These are phyloP conservation scores for Chlamydotis undulata DNA, from an alignment of 2,113 vertebrate species.

Conservation along the genomic window DNA sequence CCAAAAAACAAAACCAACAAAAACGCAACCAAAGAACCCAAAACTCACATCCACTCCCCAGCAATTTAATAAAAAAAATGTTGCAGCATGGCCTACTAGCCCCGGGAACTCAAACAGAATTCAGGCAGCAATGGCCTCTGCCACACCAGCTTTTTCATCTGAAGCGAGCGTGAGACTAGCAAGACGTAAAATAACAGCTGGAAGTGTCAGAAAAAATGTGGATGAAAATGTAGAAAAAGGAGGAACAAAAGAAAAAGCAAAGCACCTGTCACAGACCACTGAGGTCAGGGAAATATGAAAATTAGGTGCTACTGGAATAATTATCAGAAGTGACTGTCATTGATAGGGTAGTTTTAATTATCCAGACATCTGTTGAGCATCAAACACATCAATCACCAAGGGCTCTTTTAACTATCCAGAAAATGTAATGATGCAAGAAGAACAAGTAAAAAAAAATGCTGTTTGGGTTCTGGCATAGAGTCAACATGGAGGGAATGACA, in stretches of 20 bases:
- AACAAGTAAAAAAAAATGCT: not conserved
- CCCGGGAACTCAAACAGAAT: not conserved
- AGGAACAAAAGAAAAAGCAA: not conserved
- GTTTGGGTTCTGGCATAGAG: not conserved
- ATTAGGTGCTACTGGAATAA: not conserved
- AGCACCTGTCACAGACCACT: not conserved
- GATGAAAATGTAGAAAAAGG: not conserved
- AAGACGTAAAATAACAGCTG: not conserved
- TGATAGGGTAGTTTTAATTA: slow-evolving; percentile 24
- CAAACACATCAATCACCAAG: slow-evolving; percentile 2
- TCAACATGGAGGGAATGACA: not conserved
- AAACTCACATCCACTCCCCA: not conserved
- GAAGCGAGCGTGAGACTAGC: not conserved
- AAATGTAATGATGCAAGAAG: not conserved
- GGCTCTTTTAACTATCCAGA: not conserved
- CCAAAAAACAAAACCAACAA: not conserved
- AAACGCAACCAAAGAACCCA: not conserved
- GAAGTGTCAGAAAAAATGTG: not conserved
- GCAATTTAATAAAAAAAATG: not conserved
- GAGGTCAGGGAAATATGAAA: not conserved
- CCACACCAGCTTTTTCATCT: not conserved
- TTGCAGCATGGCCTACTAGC: not conserved
- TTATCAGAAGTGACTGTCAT: not conserved
- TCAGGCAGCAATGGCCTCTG: not conserved
- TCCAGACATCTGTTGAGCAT: slow-evolving; percentile 12